A percentile compares a stretch with the other conserved stretches of the same genome.
Conservation (phyloP, 2,113 vertebrate species). For the Microtus pennsylvanicus region DNA sequence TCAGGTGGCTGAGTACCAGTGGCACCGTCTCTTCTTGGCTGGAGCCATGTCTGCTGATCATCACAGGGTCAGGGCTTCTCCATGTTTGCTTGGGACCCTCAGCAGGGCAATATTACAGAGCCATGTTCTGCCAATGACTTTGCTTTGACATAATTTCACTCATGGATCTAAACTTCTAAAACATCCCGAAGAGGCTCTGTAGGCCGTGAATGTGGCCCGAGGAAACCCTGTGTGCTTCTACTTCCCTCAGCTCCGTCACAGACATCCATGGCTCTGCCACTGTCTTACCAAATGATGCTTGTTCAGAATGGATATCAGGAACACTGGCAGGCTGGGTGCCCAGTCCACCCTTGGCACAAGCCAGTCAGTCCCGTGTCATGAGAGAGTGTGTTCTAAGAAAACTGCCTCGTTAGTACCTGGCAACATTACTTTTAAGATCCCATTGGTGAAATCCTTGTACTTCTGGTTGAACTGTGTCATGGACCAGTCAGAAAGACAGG, state of each 20-base stretch:
- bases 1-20: background rate
- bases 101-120: background rate
- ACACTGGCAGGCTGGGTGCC: background rate
- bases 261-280: too few relatives aligned
- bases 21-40: accelerated
- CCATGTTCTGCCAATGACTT: background rate
- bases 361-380: background rate
- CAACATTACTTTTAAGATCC: background rate
- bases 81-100: background rate
- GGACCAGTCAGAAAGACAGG: background rate
- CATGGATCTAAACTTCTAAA: background rate
- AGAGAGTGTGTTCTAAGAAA: background rate
- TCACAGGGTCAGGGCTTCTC: background rate
- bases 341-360: accelerated
- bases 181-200: background rate
- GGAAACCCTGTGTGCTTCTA: background rate
- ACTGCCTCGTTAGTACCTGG: background rate
- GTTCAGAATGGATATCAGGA: background rate
- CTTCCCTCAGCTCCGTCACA: accelerated
- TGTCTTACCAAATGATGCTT: background rate
- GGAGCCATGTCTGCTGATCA: background rate
- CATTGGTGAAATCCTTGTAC: background rate
- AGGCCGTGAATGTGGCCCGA: background rate
- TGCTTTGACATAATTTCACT: background rate
- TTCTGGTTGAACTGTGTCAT: background rate